Percentiles rank a stretch among this genome's conserved stretches.
Evolutionary conservation across 2,797 vertebrate genomes (phyloP).

Genomic region (Spheniscus humboldti): DNA sequence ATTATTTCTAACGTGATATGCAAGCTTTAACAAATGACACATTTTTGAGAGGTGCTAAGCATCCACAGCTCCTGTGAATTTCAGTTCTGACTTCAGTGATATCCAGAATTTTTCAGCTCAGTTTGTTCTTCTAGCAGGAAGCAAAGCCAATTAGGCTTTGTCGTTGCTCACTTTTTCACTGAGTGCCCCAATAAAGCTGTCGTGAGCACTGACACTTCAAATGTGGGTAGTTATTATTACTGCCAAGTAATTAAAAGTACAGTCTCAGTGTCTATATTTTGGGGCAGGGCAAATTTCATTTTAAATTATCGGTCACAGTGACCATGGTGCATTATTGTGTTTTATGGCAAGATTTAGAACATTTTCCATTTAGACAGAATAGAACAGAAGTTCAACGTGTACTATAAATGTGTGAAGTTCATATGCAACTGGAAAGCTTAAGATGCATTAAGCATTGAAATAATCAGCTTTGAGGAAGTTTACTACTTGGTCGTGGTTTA

Average conservation of each 20-base stretch:
- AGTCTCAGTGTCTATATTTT: not conserved
- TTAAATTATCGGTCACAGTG: conserved; percentile 23
- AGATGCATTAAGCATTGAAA: not conserved
- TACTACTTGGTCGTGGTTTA: not conserved
- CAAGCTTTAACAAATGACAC: not conserved
- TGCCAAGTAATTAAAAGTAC: not conserved
- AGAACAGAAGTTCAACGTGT: not conserved
- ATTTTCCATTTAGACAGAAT: not conserved
- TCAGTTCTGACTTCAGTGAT: not conserved
- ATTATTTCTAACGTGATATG: not conserved
- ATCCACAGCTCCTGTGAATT: not conserved
- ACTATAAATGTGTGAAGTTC: conserved; percentile 5
- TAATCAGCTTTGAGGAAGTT: not conserved
- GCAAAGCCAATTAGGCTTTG: not conserved
- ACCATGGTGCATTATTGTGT: not conserved
- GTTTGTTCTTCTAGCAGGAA: not conserved
- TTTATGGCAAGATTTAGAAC: not conserved
- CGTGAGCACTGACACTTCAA: not conserved
- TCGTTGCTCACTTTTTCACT: not conserved
- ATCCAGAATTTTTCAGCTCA: not conserved
- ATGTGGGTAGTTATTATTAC: not conserved
- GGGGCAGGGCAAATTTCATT: not conserved
- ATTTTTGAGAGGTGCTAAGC: not conserved
- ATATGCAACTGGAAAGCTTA: not conserved
- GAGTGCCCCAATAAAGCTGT: not conserved